phyloP scores from a whole-genome alignment of 2,113 vertebrate genomes.

The Oriolus oriolus region DNA sequence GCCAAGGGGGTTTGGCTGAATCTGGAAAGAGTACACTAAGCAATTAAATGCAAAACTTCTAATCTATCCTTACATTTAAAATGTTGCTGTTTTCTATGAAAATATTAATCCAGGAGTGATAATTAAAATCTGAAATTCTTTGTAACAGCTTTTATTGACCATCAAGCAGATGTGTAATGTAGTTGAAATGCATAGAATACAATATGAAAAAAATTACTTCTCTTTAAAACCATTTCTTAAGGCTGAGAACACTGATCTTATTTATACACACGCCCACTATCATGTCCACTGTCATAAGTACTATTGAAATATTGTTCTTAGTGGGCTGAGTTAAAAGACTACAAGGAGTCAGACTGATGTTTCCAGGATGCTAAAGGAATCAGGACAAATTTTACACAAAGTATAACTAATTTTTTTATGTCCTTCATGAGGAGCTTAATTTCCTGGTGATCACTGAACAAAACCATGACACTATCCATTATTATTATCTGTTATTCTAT shows the following conservation, averaged over 20 bases:
- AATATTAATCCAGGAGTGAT: slow-evolving; percentile 18
- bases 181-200: neutral
- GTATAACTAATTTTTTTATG: neutral
- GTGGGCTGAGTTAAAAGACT: neutral
- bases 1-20: neutral
- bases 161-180: neutral
- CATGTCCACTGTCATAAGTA: neutral
- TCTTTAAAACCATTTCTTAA: neutral
- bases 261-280: neutral
- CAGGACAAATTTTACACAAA: neutral
- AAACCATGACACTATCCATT: neutral
- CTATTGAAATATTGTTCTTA: neutral
- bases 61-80: neutral
- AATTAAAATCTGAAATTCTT: neutral
- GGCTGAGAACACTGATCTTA: neutral
- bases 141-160: neutral
- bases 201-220: neutral
- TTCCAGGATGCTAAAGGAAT: neutral
- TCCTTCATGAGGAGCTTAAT: neutral
- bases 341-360: neutral
- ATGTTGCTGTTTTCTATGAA: neutral
- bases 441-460: neutral
- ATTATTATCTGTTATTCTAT: neutral
- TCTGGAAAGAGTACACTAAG: neutral
- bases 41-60: neutral